Conservation (phyloP, 2,888 invertebrate genomes). For the Thymelicus lineola region DNA sequence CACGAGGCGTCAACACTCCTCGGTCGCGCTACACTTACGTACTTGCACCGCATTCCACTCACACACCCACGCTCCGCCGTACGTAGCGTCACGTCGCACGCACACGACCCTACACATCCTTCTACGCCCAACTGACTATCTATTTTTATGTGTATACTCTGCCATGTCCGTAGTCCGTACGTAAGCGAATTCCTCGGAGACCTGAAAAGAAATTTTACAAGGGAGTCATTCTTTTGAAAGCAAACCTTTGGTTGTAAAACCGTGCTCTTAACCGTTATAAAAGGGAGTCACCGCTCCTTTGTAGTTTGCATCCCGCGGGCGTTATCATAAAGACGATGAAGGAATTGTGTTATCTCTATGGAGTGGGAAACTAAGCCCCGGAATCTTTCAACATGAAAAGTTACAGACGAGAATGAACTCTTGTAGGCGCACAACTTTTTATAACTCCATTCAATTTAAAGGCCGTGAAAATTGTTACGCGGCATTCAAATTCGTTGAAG, state of each 20-base stretch:
- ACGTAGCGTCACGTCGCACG: slow-evolving; percentile 60
- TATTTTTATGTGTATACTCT: slow-evolving; percentile 58
- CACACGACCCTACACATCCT: slow-evolving; percentile 56
- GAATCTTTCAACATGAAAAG: slow-evolving; percentile 2
- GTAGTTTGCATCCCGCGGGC: slow-evolving; percentile 61
- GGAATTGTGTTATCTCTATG: slow-evolving; percentile 36
- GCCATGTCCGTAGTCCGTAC: slow-evolving; percentile 54
- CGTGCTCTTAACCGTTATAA: slow-evolving; percentile 64
- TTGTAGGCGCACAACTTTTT: slow-evolving; percentile 6
- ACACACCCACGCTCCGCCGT: slow-evolving; percentile 49
- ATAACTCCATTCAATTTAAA: not conserved
- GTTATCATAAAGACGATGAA: slow-evolving; percentile 59
- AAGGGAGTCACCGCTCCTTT: slow-evolving; percentile 54
- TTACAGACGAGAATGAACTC: not conserved
- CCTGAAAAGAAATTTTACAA: slow-evolving; percentile 79
- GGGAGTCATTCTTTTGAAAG: slow-evolving; percentile 74
- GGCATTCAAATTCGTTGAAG: not conserved
- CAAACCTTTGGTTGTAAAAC: slow-evolving; percentile 73
- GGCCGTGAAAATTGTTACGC: not conserved
- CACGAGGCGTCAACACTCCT: slow-evolving; percentile 34
- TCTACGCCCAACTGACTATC: slow-evolving; percentile 65
- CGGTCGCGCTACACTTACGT: slow-evolving; percentile 41
- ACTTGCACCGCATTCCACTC: slow-evolving; percentile 62
- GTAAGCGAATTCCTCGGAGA: slow-evolving; percentile 71
- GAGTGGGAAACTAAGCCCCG: slow-evolving; percentile 26